Evolutionary conservation across 2,888 invertebrate species (phyloP).

Genomic region (Dicyrtoma fusca): DNA sequence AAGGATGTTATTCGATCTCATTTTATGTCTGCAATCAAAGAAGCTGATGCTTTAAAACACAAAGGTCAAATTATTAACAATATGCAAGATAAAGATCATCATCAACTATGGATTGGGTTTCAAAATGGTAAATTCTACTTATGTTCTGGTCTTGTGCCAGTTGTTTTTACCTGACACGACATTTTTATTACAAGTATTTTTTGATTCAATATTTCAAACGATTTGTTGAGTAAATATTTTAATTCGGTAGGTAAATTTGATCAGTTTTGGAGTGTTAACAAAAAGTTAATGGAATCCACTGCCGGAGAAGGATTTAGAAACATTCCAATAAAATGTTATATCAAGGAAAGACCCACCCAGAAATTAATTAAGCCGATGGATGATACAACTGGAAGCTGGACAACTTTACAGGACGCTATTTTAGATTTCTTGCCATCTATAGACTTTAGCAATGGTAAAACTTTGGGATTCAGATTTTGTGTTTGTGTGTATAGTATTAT

Average conservation of each 20-base stretch:
- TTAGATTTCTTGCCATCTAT: conserved; percentile 68
- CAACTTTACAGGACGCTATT: conserved; percentile 73
- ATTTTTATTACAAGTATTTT: conserved; percentile 14
- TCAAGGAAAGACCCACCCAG: conserved; percentile 71
- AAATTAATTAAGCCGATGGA: conserved; percentile 75
- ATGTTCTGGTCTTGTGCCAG: background rate
- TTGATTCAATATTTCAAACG: conserved; percentile 10
- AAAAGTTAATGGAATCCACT: conserved; percentile 85
- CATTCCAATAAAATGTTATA: conserved; percentile 85
- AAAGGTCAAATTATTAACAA: conserved; percentile 83
- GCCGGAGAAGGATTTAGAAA: conserved; percentile 80
- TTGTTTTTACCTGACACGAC: background rate
- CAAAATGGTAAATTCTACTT: conserved; percentile 72
- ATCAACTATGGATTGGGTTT: conserved; percentile 91
- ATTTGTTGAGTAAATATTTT: background rate
- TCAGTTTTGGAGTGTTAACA: conserved; percentile 97
- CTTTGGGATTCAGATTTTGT: too few species aligned
- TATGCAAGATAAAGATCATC: conserved; percentile 96
- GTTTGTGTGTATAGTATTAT: too few species aligned
- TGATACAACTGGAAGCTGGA: conserved; percentile 70
- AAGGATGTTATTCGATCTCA: conserved; percentile 91
- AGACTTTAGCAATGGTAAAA: conserved; percentile 25
- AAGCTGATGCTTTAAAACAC: conserved; percentile 98
- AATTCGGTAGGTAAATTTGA: conserved; percentile 84
- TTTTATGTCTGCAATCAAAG: conserved; percentile 94